Conservation (phyloP, 2,797 vertebrate species). For the Mormyrops attenuatus region DNA sequence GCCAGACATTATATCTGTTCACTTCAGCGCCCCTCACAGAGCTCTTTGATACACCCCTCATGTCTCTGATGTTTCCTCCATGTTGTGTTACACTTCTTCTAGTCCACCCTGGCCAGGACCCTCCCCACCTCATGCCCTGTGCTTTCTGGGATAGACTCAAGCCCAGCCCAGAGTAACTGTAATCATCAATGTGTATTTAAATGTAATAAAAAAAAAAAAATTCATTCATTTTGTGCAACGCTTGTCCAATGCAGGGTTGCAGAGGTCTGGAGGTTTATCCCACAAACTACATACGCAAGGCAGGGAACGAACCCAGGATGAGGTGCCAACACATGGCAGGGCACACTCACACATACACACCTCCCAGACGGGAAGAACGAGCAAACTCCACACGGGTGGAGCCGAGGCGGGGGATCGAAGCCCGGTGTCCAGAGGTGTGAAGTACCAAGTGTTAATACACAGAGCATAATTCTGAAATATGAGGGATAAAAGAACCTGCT, state of each 20-base stretch:
- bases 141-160: background rate
- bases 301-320: background rate
- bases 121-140: background rate
- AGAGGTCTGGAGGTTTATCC: background rate
- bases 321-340: background rate
- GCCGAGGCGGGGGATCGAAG: background rate
- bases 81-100: background rate
- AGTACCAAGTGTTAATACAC: background rate
- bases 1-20: background rate
- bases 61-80: background rate
- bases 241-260: background rate
- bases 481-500: background rate
- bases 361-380: background rate
- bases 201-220: background rate
- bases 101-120: background rate
- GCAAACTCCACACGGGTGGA: background rate
- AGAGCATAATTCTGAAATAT: background rate
- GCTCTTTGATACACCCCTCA: background rate
- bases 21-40: background rate
- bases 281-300: background rate
- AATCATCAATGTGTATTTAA: background rate
- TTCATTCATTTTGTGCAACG: background rate
- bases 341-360: background rate
- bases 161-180: background rate
- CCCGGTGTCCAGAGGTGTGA: background rate